Base-by-base conservation (phyloP, 2,888 invertebrate species). In the Rhodophaea formosa region DNA sequence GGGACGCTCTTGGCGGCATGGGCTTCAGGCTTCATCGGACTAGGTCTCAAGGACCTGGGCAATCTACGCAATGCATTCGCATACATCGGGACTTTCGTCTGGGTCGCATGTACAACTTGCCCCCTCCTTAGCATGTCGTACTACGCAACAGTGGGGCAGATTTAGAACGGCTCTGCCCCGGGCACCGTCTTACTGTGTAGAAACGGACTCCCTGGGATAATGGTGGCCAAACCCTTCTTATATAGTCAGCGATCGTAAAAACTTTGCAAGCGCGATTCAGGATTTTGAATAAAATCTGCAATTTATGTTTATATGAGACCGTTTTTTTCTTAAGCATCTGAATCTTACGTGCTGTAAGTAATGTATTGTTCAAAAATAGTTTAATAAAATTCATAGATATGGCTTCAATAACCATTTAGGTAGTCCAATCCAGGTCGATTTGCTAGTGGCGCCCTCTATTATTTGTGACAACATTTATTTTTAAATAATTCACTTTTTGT, bases 151-250 rank as follows among this genome's bases (percentile, higher is more conserved):
- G 32, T 5, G 51, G 32, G 35, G 35, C 51, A 39, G 51, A 51
- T 51, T 51, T 39, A 51, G 51, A 35, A 17, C 39, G 51, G 51
- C 35, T 51, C 51, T 51, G 51, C 51, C 51, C 32, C 51, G 7
- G 51, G 51, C 39, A 51, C 51, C 51, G 39, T 17, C 16, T 51
- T 17, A 35, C 51, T 51, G 51, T 14, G 35, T 35, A 51, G 51
- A 51, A 51, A 51, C 51, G 51, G 51, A 51, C 51, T 51, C 51
- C 51, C 51, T 35, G 51, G 5, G 6, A 12, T 17, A 14, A 12
- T 16, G 35, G 16, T 12, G 51, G 32, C 10, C n/a, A 35, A 35
- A 5, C 17, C 16, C 16, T 51, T 7, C 7, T 16, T 51, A 51
- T 51, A 51, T 51, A 51, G 51, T 51, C n/a, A 51, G 35, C 35